Conservation (phyloP, 2,113 vertebrate genomes). For the Halcyon senegalensis region DNA sequence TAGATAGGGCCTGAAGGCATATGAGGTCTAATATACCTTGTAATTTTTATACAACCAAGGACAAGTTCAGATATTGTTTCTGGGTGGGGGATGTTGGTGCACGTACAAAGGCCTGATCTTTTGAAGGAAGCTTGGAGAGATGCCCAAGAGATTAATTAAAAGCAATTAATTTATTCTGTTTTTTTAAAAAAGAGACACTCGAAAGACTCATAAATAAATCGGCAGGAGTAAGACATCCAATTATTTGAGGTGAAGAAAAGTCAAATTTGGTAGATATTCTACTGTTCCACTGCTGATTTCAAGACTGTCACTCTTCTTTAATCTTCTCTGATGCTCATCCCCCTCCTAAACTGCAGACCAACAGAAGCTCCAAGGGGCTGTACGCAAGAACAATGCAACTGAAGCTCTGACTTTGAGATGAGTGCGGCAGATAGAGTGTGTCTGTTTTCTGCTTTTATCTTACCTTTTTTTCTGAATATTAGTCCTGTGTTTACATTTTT, state of each 20-base stretch:
- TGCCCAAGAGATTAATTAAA: constrained; percentile 11
- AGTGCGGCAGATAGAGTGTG: neutral
- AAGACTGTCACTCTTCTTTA: neutral
- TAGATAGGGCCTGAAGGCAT: neutral
- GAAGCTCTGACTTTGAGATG: neutral
- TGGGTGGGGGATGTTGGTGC: neutral
- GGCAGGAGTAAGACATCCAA: neutral
- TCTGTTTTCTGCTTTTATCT: neutral
- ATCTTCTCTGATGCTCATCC: neutral
- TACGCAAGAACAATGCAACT: neutral
- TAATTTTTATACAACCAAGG: neutral
- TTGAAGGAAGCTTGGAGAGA: constrained; percentile 5
- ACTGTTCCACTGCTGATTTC: neutral
- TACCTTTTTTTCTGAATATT: neutral
- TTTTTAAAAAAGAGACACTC: neutral
- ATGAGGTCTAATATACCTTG: neutral
- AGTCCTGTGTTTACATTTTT: neutral
- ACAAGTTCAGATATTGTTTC: neutral
- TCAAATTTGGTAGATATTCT: neutral
- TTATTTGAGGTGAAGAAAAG: constrained; percentile 27
- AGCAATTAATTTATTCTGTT: neutral
- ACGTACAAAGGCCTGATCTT: neutral
- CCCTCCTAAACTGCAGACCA: neutral
- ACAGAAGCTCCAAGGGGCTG: neutral
- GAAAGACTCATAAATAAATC: neutral